Percentiles rank a stretch among this genome's conserved stretches.
phyloP scores from a whole-genome alignment of 37 sponge, comb jelly and placozoan species.

The Ianthella basta region DNA sequence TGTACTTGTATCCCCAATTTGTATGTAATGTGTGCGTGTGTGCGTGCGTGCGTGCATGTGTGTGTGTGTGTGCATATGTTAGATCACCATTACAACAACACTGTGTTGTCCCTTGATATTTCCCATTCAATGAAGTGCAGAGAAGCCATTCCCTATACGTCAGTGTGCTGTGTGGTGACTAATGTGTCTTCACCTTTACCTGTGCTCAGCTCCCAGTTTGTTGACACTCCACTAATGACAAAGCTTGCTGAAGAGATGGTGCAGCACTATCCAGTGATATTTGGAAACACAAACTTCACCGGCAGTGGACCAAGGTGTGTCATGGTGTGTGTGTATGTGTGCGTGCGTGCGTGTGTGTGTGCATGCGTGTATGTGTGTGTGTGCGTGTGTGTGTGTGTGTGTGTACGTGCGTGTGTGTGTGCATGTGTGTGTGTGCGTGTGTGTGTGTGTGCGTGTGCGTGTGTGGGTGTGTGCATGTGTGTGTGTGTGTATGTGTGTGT shows the following conservation, averaged over 20 bases:
- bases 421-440: conserved; percentile 28
- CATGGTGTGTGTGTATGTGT: no score
- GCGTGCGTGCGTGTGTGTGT: background rate
- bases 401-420: conserved; percentile 21
- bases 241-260: conserved; percentile 18
- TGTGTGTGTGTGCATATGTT: background rate
- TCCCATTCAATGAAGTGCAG: no score
- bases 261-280: background rate
- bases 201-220: background rate
- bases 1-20: background rate
- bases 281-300: background rate
- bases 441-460: conserved; percentile 24
- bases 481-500: background rate
- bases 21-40: background rate
- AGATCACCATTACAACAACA: no score
- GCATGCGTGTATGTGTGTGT: conserved; percentile 11
- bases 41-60: background rate
- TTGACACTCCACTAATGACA: conserved; percentile 17
- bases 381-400: conserved; percentile 34
- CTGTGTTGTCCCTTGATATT: no score
- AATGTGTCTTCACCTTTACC: no score
- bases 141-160: no score
- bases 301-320: no score
- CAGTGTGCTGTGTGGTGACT: no score
- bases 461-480: conserved; percentile 16